These are phyloP conservation scores for Ptilonorhynchus violaceus DNA, from an alignment of 2,113 vertebrate genomes.

Conservation along the genomic window DNA sequence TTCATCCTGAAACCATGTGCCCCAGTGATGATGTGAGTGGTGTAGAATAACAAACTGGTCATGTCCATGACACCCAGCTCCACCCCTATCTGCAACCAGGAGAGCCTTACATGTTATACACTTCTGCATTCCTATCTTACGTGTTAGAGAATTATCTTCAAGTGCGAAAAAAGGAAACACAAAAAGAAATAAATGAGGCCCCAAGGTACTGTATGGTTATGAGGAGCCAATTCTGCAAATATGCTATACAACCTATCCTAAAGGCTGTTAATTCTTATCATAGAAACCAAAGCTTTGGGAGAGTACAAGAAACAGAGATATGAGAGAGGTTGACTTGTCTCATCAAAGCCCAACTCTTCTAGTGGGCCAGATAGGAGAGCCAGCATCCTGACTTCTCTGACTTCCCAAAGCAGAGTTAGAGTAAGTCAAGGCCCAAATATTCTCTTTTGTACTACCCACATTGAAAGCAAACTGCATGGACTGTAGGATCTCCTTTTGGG, in stretches of 20 bases:
- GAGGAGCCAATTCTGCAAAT: not conserved
- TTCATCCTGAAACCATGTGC: fast-evolving
- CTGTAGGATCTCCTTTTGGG: not conserved
- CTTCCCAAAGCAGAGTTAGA: not conserved
- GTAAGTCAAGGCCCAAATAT: not conserved
- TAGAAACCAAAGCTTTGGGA: not conserved
- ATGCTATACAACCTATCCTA: not conserved
- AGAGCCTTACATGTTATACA: not conserved
- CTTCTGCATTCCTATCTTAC: not conserved
- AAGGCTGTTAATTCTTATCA: not conserved
- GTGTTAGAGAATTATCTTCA: not conserved
- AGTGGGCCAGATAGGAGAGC: not conserved
- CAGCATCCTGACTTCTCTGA: not conserved
- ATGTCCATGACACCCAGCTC: not conserved
- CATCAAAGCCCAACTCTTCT: not conserved
- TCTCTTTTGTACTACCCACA: not conserved
- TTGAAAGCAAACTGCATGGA: not conserved
- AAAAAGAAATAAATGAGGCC: not conserved
- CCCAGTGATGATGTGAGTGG: not conserved
- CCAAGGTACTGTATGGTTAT: not conserved
- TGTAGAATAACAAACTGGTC: not conserved
- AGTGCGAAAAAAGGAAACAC: not conserved
- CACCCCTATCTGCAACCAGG: not conserved
- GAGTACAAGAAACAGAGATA: not conserved
- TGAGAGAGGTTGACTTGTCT: not conserved